phyloP scores from a whole-genome alignment of 2,113 vertebrate genomes.

The Urocitellus parryii region DNA sequence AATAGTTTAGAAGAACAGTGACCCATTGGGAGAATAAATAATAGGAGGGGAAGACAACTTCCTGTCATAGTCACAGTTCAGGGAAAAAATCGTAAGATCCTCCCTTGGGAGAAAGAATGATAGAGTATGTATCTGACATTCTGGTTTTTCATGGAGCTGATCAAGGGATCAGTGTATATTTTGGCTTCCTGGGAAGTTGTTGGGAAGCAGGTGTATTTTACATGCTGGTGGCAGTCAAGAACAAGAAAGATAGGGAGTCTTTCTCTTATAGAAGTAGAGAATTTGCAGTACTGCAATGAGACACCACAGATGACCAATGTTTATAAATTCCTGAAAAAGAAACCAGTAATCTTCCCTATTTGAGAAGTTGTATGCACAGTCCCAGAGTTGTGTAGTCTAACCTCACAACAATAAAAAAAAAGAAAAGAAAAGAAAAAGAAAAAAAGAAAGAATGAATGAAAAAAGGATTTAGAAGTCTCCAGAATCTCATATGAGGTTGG shows the following conservation, averaged over 20 bases:
- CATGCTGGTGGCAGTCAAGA: not conserved
- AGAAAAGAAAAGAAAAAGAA: not conserved
- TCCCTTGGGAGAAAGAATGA: not conserved
- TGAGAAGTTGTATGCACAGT: not conserved
- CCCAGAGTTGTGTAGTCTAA: not conserved
- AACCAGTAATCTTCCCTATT: not conserved
- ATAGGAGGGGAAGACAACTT: not conserved
- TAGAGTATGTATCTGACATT: not conserved
- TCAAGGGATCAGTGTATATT: not conserved
- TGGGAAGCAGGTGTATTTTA: not conserved
- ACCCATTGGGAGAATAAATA: not conserved
- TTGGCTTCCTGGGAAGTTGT: not conserved
- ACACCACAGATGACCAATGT: not conserved
- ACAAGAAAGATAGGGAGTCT: fast-evolving
- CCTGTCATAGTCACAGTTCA: not conserved
- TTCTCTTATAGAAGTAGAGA: not conserved
- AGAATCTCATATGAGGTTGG: not conserved
- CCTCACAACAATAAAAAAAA: not conserved
- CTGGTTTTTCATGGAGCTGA: not conserved
- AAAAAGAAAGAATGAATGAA: too few species aligned
- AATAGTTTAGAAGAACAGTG: not conserved
- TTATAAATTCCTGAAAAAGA: not conserved
- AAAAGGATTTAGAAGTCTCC: not conserved
- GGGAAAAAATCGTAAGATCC: not conserved
- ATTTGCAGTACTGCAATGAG: not conserved